Evolutionary conservation across 2,888 invertebrate genomes (phyloP).

Genomic region (Protodeltote pygarga): DNA sequence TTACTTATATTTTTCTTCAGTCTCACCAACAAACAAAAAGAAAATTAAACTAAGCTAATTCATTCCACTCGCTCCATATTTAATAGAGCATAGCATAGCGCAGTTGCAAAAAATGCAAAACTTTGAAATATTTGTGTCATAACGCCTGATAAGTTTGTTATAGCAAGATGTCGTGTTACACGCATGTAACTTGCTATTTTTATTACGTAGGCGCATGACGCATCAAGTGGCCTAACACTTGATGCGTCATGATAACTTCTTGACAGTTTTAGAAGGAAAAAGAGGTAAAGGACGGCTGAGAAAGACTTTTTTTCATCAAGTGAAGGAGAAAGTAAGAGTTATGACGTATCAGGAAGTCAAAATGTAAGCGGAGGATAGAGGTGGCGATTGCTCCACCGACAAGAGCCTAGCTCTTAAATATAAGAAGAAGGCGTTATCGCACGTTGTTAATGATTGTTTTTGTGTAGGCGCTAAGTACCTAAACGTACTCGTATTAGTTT

Average conservation of each 20-base stretch:
- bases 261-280: no score
- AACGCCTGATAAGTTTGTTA: constrained; percentile 32
- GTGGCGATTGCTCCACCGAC: no score
- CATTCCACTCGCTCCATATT: constrained; percentile 24
- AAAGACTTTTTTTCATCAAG: no score
- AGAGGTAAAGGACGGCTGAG: no score
- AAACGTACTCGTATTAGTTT: no score
- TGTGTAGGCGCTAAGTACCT: constrained; percentile 25
- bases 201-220: constrained; percentile 19
- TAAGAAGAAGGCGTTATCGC: constrained; percentile 22
- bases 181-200: constrained; percentile 19
- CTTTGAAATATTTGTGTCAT: constrained; percentile 9
- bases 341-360: no score
- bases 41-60: constrained; percentile 6
- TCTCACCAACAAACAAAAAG: constrained; percentile 6
- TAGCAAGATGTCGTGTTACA: constrained; percentile 21
- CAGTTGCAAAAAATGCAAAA: constrained; percentile 28
- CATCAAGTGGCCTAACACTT: not conserved
- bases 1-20: constrained; percentile 9
- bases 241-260: no score
- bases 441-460: constrained; percentile 5
- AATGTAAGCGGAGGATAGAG: no score
- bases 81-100: constrained; percentile 35
- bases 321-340: no score
- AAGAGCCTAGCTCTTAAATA: no score